Percentiles rank a stretch among this genome's conserved stretches.
These are phyloP conservation scores for Linyphia triangularis DNA, from an alignment of 2,888 invertebrate genomes.

Conservation along the genomic window DNA sequence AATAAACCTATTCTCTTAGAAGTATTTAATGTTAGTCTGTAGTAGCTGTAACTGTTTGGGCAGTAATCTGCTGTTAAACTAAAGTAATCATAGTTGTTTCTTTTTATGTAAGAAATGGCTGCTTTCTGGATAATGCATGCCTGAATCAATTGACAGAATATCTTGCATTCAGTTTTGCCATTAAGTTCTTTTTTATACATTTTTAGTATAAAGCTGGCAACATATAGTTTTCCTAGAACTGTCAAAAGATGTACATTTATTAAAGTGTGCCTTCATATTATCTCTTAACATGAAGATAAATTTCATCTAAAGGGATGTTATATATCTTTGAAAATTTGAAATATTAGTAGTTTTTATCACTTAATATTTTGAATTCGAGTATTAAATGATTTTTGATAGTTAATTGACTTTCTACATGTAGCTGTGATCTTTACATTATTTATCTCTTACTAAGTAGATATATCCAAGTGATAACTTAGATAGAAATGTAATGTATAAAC, in stretches of 20 bases:
- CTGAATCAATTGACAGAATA: slow-evolving; percentile 1
- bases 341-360: too few species aligned
- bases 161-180: slow-evolving; percentile 24
- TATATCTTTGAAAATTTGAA: too few species aligned
- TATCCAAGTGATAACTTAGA: not conserved
- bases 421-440: slow-evolving; percentile 35
- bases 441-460: slow-evolving; percentile 5
- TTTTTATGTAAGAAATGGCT: too few species aligned
- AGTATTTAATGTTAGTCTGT: not conserved
- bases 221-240: too few species aligned
- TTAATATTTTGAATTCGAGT: too few species aligned
- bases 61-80: not conserved
- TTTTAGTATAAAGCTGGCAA: too few species aligned
- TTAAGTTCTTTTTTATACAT: not conserved
- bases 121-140: slow-evolving; percentile 8
- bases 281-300: slow-evolving; percentile 1
- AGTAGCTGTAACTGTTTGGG: not conserved
- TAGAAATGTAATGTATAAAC: too few species aligned
- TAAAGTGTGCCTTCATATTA: slow-evolving; percentile 67
- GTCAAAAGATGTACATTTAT: slow-evolving; percentile 41
- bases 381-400: too few species aligned
- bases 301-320: too few species aligned
- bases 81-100: too few species aligned
- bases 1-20: not conserved
- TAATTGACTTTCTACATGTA: slow-evolving; percentile 5